Base-by-base conservation (phyloP, 2,797 vertebrate genomes). In the Melanotaenia trifasciata region DNA sequence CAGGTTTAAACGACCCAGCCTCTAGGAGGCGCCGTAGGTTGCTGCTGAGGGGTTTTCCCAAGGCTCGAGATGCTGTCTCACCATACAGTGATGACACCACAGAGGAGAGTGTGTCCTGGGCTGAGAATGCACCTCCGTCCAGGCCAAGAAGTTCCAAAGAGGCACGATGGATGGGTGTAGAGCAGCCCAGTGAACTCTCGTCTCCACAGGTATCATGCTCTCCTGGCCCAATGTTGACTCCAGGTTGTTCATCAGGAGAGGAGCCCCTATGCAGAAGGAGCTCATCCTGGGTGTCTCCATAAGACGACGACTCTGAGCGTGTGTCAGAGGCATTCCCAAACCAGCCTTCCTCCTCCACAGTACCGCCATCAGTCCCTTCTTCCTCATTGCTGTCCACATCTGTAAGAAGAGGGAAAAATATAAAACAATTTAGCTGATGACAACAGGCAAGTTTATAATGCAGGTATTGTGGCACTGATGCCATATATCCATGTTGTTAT, bases 341-440 rank as follows among this genome's bases (percentile, higher is more conserved):
- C 98, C 98, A 99, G 90, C 89, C 94, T 64, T 98, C 98, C 83
- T 99, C 97, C 89, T 98, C 97, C 83, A 95, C 97, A 87, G 96
- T 94, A 70, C 95, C 95, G 59, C 93, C 93, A 88, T 96, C 96
- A 62, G 93, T 94, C 90, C 96, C 96, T 85, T 96, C 97, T 82
- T 97, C 97, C 83, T 98, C 97, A 73, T 95, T 95, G 83, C 96
- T 96, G 92, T 96, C 95, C 94, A 96, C 94, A 97, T 99, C 98
- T 99, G 91, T 22, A 87, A 89, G 40, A 76, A 30, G 32, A 64
- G 28, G 70, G 26, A 70, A 53, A 54, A 6, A 45, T 16, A 57
- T 14, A 30, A 76, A 24, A 68, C 0, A 40, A 51, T 73, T 82
- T 53, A 80, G 32, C 1, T 9, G 24, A 3, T 35, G n/a, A 12